Percentiles rank a stretch among this genome's conserved stretches.
Evolutionary conservation across 2,888 invertebrate species (phyloP).

Genomic region (Bombyx huttoni): DNA sequence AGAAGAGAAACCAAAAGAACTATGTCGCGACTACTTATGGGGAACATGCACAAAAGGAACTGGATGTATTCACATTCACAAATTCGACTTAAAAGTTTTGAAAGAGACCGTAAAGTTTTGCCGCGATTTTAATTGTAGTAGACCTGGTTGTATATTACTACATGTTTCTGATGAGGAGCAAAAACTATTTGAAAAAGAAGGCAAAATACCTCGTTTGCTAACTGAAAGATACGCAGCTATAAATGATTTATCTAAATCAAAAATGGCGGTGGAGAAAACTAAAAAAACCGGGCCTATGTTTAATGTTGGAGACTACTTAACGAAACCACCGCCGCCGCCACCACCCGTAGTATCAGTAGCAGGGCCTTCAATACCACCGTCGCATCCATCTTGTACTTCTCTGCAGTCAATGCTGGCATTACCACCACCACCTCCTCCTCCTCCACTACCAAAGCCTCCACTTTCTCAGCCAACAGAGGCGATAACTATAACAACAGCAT

Average conservation of each 20-base stretch:
- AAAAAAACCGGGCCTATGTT: slow-evolving; percentile 2
- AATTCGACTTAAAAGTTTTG: slow-evolving; percentile 42
- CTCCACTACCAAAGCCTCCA: slow-evolving; percentile 5
- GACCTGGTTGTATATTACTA: slow-evolving; percentile 43
- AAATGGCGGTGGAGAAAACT: neutral
- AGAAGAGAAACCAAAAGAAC: slow-evolving; percentile 10
- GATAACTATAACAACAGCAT: neutral
- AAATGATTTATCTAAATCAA: slow-evolving; percentile 11
- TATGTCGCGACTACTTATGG: slow-evolving; percentile 50
- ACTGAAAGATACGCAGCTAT: slow-evolving; percentile 38
- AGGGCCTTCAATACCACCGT: slow-evolving; percentile 10
- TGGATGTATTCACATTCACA: slow-evolving; percentile 42
- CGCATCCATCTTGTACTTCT: slow-evolving; percentile 12
- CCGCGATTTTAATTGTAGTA: slow-evolving; percentile 43
- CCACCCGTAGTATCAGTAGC: slow-evolving; percentile 12
- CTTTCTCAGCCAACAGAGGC: neutral
- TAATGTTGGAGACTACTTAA: slow-evolving; percentile 9
- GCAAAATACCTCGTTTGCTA: slow-evolving; percentile 39
- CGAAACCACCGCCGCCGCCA: slow-evolving; percentile 25
- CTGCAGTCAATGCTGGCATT: slow-evolving; percentile 9
- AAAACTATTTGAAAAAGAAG: slow-evolving; percentile 30
- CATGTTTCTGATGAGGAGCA: slow-evolving; percentile 47
- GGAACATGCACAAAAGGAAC: slow-evolving; percentile 42
- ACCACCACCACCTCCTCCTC: slow-evolving; percentile 14
- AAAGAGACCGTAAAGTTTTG: slow-evolving; percentile 47